Base-by-base conservation (phyloP, 1,140 invertebrate genomes). In the Dendrolimus kikuchii region DNA sequence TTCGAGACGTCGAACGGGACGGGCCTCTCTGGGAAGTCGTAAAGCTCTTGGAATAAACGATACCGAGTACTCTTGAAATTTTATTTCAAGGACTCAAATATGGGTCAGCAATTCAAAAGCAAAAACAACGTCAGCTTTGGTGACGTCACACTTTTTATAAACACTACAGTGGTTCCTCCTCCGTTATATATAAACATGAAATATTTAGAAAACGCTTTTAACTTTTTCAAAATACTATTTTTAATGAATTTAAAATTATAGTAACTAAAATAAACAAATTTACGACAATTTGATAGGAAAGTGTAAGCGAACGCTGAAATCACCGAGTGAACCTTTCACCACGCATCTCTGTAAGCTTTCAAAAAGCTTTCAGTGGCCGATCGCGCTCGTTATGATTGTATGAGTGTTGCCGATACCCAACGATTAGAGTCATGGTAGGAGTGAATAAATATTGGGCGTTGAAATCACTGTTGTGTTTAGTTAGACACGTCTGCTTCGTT, bases 311-410 rank as follows among this genome's bases (percentile, higher is more conserved):
- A 46, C 60, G 62, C 59, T 59, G 67, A 68, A 73, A 74, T 71
- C 60, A 63, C 59, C 50, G 57, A 57, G 64, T 76, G 67, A 81
- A 74, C 63, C 64, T 71, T 76, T 74, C 75, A 77, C 76, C 70
- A 70, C 62, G 60, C 66, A 71, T 64, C 66, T 64, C 63, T 73
- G 64, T 57, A 66, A 78, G 77, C 75, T 82, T 80, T 82, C 79
- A 82, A 80, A 82, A 82, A 82, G 75, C 75, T 78, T 78, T 82
- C 79, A 80, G 68, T 69, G 66, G 62, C 68, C 70, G 73, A 80
- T 78, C 68, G 69, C 62, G 64, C 60, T 66, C 64, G 59, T 66
- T 69, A 67, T 68, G 71, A 77, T 74, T 74, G 72, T 64, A 64
- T 67, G 66, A 53, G 60, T 64, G 51, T 63, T 68, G 59, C 69